Evolutionary conservation across 2,113 vertebrate species (phyloP).

Genomic region (Tupaia chinensis): DNA sequence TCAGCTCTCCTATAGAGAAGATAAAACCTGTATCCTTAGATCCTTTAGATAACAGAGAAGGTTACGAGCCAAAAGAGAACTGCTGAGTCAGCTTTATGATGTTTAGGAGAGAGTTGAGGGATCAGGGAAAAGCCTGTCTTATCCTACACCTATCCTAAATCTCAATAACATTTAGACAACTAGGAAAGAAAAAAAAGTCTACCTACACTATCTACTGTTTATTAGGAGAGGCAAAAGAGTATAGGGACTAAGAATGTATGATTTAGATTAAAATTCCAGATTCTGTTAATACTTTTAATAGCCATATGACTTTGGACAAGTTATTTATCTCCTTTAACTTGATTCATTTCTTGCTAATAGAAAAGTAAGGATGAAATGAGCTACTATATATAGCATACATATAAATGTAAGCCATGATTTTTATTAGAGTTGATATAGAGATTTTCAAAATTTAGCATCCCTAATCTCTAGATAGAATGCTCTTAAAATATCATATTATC

Average conservation of each 20-base stretch:
- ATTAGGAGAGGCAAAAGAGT: not conserved
- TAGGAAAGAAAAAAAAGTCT: not conserved
- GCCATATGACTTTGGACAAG: not conserved
- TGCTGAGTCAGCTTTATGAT: rapidly evolving
- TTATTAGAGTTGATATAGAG: not conserved
- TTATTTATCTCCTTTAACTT: not conserved
- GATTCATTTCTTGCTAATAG: not conserved
- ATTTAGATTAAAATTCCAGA: not conserved
- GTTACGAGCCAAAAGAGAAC: not conserved
- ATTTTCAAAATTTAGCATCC: not conserved
- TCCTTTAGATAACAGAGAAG: not conserved
- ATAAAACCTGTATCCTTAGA: rapidly evolving
- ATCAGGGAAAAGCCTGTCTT: not conserved
- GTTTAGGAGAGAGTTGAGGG: not conserved
- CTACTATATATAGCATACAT: too few species aligned
- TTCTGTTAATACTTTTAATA: not conserved
- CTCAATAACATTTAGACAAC: not conserved
- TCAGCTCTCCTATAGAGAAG: not conserved
- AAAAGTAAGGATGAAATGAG: not conserved
- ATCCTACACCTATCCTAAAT: not conserved
- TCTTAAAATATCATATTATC: rapidly evolving
- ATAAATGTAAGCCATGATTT: not conserved
- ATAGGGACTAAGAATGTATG: not conserved
- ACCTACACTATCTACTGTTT: not conserved
- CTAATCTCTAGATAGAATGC: not conserved